Percentiles rank a stretch among this genome's conserved stretches.
Evolutionary conservation across 1,140 invertebrate species (phyloP).

Genomic region (Octopus sinensis): DNA sequence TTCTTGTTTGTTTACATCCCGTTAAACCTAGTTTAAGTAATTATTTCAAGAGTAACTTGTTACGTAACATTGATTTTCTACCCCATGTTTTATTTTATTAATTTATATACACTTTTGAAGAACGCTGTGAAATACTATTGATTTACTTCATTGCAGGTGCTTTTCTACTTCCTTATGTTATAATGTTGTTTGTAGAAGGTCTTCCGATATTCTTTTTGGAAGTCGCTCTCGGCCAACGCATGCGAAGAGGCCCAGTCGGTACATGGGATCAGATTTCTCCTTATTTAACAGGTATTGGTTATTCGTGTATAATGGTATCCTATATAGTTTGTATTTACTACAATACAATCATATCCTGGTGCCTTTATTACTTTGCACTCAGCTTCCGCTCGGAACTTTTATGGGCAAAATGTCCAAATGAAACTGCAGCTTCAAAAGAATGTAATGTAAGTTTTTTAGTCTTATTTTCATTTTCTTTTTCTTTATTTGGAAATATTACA

Average conservation of each 20-base stretch:
- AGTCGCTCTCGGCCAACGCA: constrained; percentile 56
- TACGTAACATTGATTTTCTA: no score
- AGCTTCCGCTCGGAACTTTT: constrained; percentile 52
- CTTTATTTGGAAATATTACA: constrained; percentile 59
- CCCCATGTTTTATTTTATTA: not conserved
- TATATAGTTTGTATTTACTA: constrained; percentile 98
- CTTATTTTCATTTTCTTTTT: constrained; percentile 53
- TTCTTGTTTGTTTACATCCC: not conserved
- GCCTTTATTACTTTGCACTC: constrained; percentile 80
- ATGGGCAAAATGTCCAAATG: constrained; percentile 13
- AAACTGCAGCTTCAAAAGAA: constrained; percentile 19
- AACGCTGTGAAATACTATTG: not conserved
- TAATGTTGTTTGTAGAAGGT: constrained; percentile 57
- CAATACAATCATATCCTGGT: constrained; percentile 97
- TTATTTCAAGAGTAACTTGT: not conserved
- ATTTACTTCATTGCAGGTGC: constrained; percentile 58
- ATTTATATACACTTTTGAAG: not conserved
- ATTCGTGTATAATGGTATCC: constrained; percentile 92
- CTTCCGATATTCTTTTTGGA: constrained; percentile 60
- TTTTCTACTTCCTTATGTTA: constrained; percentile 59
- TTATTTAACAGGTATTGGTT: constrained; percentile 74
- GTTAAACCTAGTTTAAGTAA: not conserved
- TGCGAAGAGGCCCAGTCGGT: constrained; percentile 41
- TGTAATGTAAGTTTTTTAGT: constrained; percentile 6
- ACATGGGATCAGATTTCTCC: constrained; percentile 46